Evolutionary conservation across 2,797 vertebrate genomes (phyloP).

Genomic region (Sternotherus odoratus): DNA sequence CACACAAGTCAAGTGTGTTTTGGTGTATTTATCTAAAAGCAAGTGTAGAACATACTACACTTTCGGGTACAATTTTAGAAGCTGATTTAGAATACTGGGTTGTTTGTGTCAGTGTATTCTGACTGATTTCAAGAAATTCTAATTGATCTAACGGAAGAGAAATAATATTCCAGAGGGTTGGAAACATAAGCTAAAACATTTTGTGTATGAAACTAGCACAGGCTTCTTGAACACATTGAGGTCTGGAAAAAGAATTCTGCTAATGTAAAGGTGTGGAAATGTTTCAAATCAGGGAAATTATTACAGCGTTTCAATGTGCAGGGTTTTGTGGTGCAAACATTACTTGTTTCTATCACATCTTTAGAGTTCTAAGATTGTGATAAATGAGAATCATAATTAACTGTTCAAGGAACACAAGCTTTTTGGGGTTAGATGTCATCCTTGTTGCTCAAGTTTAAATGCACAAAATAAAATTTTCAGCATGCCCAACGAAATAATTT

Average conservation of each 20-base stretch:
- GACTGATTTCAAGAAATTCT: neutral
- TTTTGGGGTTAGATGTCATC: slow-evolving; percentile 40
- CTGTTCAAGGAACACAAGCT: neutral
- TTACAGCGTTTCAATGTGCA: neutral
- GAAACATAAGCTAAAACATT: neutral
- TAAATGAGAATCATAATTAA: slow-evolving; percentile 35
- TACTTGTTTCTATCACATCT: neutral
- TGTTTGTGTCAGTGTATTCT: neutral
- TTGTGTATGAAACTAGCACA: neutral
- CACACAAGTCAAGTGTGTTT: rapidly evolving
- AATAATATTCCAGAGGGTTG: slow-evolving; percentile 8
- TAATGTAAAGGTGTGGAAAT: neutral
- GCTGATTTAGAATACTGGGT: neutral
- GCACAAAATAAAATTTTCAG: slow-evolving; percentile 50
- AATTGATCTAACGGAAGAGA: neutral
- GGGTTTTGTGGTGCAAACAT: neutral
- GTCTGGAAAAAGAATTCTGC: slow-evolving; percentile 18
- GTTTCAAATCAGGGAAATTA: slow-evolving; percentile 10
- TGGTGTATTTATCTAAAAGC: neutral
- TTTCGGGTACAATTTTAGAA: neutral
- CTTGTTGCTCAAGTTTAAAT: slow-evolving; percentile 41
- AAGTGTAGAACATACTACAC: neutral
- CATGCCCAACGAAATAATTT: slow-evolving; percentile 62
- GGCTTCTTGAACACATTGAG: neutral
- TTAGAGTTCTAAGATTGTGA: neutral